These are phyloP conservation scores for Apodemia zela DNA, from an alignment of 2,888 invertebrate species.

Conservation along the genomic window DNA sequence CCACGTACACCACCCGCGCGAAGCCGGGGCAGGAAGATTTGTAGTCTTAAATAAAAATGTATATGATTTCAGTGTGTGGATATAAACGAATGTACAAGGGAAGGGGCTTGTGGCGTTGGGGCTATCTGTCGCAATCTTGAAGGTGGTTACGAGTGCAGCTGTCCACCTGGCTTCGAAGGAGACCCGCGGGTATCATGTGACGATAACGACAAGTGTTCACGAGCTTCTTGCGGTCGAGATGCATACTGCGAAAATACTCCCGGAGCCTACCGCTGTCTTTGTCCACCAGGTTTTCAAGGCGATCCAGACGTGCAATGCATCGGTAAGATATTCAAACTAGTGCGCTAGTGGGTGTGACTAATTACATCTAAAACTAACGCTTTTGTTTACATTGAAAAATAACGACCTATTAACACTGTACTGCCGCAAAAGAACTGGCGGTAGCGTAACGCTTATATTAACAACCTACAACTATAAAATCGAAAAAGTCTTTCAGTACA, in stretches of 20 bases:
- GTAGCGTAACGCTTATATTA: constrained; percentile 74
- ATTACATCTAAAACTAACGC: constrained; percentile 51
- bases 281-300: constrained; percentile 91
- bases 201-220: constrained; percentile 88
- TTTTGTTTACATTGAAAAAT: constrained; percentile 53
- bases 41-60: constrained; percentile 7
- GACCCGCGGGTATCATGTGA: constrained; percentile 87
- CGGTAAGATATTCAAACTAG: constrained; percentile 76
- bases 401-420: constrained; percentile 62
- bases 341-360: constrained; percentile 44
- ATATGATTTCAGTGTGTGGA: constrained; percentile 84
- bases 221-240: constrained; percentile 88
- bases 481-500: constrained; percentile 20
- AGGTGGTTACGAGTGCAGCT: constrained; percentile 91
- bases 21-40: no score
- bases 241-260: constrained; percentile 90
- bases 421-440: constrained; percentile 59
- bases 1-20: no score
- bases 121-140: constrained; percentile 90
- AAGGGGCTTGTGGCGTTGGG: constrained; percentile 87
- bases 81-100: constrained; percentile 89
- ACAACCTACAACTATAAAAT: constrained; percentile 35
- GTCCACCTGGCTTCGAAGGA: constrained; percentile 90
- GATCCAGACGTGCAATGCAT: constrained; percentile 87
- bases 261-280: constrained; percentile 89